phyloP scores from a whole-genome alignment of 2,113 vertebrate species.

The Poicephalus meyeri region DNA sequence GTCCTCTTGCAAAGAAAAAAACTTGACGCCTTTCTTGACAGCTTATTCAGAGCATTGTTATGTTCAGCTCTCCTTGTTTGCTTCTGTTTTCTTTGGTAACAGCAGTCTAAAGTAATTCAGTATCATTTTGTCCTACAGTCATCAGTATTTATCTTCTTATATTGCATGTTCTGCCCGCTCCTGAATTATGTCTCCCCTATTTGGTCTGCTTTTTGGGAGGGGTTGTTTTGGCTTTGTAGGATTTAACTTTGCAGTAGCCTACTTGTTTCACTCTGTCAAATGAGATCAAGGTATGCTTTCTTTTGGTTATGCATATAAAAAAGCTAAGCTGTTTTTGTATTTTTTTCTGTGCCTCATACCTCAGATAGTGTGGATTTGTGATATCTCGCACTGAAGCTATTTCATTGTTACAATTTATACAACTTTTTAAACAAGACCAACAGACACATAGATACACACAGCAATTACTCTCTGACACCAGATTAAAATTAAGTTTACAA shows the following conservation, averaged over 20 bases:
- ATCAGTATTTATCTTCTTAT: neutral
- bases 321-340: neutral
- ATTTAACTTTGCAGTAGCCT: slow-evolving; percentile 9
- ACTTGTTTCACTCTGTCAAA: slow-evolving; percentile 9
- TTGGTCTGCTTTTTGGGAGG: neutral
- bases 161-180: neutral
- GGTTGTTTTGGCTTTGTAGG: neutral
- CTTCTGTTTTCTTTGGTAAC: neutral
- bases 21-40: neutral
- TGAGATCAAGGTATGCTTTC: neutral
- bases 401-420: neutral
- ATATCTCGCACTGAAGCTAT: neutral
- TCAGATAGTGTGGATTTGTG: neutral
- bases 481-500: neutral
- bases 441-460: neutral
- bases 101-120: neutral
- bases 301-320: neutral
- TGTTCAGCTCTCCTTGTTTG: neutral
- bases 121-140: neutral
- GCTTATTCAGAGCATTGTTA: neutral
- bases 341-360: neutral
- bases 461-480: neutral
- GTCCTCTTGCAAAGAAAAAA: neutral
- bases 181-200: neutral
- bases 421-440: neutral